Conservation (phyloP, 2,888 invertebrate species). For the Amiota minor region DNA sequence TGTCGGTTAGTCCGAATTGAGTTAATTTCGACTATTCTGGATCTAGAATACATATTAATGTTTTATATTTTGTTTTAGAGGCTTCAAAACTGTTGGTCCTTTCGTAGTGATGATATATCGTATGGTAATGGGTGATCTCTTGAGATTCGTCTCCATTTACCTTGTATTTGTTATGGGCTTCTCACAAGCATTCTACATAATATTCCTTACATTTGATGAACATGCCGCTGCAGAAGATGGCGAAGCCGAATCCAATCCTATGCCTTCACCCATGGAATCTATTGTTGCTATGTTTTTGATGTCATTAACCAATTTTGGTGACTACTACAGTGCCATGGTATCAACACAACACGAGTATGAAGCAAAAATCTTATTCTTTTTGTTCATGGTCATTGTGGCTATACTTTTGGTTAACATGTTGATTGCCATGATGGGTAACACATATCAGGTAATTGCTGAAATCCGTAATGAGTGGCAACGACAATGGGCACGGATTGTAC, state of each 20-base stretch:
- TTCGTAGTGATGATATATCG: slow-evolving; percentile 99
- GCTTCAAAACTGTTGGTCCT: slow-evolving; percentile 97
- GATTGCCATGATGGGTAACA: slow-evolving; percentile 99
- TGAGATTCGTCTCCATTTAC: slow-evolving; percentile 97
- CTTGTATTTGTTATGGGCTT: slow-evolving; percentile 96
- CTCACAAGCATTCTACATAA: slow-evolving; percentile 95
- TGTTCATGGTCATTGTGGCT: slow-evolving; percentile 97
- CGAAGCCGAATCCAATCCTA: slow-evolving; percentile 87
- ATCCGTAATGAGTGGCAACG: slow-evolving; percentile 98
- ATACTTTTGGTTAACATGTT: slow-evolving; percentile 97
- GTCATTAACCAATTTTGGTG: slow-evolving; percentile 97
- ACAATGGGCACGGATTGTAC: slow-evolving; percentile 97
- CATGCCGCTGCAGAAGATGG: slow-evolving; percentile 88
- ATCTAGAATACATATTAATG: background rate
- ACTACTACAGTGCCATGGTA: slow-evolving; percentile 93
- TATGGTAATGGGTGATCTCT: slow-evolving; percentile 96
- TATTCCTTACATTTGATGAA: slow-evolving; percentile 90
- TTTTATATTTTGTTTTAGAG: slow-evolving; percentile 77
- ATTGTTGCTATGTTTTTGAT: slow-evolving; percentile 98
- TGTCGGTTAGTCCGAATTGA: slow-evolving; percentile 80
- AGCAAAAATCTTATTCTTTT: slow-evolving; percentile 94
- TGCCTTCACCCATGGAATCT: slow-evolving; percentile 94
- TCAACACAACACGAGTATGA: slow-evolving; percentile 90
- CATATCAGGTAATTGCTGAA: slow-evolving; percentile 97
- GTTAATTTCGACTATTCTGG: background rate